Conservation (phyloP, 2,888 invertebrate species). For the Temnothorax ravouxi region DNA sequence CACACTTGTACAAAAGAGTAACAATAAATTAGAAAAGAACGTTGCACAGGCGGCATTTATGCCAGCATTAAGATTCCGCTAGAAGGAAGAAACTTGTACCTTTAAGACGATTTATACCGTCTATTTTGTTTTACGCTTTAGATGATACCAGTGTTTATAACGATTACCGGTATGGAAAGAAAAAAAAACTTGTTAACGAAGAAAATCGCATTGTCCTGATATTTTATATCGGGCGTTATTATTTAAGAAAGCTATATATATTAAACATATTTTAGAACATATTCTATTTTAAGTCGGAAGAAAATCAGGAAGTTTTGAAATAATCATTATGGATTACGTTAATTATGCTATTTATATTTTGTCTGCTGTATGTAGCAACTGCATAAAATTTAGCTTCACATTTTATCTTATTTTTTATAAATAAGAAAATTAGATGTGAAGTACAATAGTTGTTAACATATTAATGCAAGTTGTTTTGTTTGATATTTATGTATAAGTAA, state of each 20-base stretch:
- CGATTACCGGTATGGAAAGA: constrained; percentile 41
- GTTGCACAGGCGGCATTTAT: constrained; percentile 67
- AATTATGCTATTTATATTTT: neutral
- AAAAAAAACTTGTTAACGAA: constrained; percentile 35
- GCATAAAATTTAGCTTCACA: neutral
- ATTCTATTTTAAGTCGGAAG: constrained; percentile 15
- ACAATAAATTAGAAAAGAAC: constrained; percentile 58
- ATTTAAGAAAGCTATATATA: neutral
- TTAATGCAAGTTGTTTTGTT: constrained; percentile 17
- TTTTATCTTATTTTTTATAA: neutral
- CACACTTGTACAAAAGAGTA: constrained; percentile 72
- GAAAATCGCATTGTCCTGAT: constrained; percentile 45
- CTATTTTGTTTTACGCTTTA: constrained; percentile 60
- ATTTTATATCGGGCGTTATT: constrained; percentile 7
- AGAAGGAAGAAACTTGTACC: constrained; percentile 72
- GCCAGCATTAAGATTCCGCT: constrained; percentile 59
- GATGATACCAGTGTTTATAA: constrained; percentile 59
- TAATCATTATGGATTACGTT: neutral
- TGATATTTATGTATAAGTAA: neutral
- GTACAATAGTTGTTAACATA: neutral
- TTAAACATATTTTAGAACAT: constrained; percentile 31
- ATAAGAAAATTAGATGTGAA: constrained; percentile 10
- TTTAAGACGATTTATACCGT: constrained; percentile 68
- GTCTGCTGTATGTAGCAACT: neutral
- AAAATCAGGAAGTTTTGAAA: neutral